Conservation (phyloP, 2,888 invertebrate species). For the Hypselothyrea guttata region DNA sequence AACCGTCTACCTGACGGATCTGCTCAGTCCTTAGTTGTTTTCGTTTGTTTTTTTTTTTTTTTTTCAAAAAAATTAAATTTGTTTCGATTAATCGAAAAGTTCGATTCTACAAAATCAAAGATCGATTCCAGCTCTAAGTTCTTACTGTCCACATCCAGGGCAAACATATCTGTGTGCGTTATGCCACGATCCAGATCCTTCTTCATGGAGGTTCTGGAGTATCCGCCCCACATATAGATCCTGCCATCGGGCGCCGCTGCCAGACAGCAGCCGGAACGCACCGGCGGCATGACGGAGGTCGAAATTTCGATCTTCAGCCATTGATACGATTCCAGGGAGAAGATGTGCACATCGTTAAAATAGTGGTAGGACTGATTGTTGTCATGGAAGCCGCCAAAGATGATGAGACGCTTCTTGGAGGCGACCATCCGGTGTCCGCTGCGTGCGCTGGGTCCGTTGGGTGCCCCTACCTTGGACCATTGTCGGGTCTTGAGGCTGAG, state of each 20-base stretch:
- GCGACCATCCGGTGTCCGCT: constrained; percentile 95
- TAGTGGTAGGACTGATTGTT: constrained; percentile 93
- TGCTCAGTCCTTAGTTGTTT: too few species aligned
- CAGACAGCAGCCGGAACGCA: constrained; percentile 90
- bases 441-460: constrained; percentile 90
- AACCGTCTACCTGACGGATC: too few species aligned
- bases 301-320: constrained; percentile 89
- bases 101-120: too few species aligned
- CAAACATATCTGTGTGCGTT: constrained; percentile 88
- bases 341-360: constrained; percentile 92
- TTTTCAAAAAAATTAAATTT: too few species aligned
- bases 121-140: too few species aligned
- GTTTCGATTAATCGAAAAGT: too few species aligned
- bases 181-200: constrained; percentile 89
- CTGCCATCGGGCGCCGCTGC: constrained; percentile 84
- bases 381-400: constrained; percentile 97
- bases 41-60: too few species aligned
- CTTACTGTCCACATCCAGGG: constrained; percentile 84
- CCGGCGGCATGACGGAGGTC: constrained; percentile 87
- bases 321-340: constrained; percentile 89
- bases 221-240: constrained; percentile 89
- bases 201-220: constrained; percentile 88
- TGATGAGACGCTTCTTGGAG: constrained; percentile 89
- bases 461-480: constrained; percentile 92
- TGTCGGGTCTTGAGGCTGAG: constrained; percentile 88